Evolutionary conservation across 2,113 vertebrate genomes (phyloP), one percentile per base, ranked within the genome.

Genomic region (Galeopterus variegatus): DNA sequence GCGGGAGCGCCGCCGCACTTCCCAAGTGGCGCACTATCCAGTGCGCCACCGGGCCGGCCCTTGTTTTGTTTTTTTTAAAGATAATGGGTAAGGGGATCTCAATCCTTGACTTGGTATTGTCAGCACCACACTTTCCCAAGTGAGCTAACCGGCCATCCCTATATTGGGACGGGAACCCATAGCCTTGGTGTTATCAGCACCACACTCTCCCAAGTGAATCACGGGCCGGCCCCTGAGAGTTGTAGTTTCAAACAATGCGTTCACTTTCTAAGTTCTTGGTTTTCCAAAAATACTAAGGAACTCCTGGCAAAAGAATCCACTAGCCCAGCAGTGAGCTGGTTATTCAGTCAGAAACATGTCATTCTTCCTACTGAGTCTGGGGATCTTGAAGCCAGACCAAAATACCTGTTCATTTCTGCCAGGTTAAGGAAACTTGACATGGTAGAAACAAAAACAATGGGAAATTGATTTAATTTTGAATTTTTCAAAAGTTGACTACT

Each of bases 241-340:
- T 41, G 41, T 73, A 13, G 26, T 81, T 95, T 62, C 60, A 75
- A 96, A 80, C 54, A 81, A 62, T 72, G 4, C 31, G 45, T 90
- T 92, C 41, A 4, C 96, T 93, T 95, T 90, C 72, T 72, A 10
- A 94, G 26, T 79, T 92, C 79, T 7, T 86, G 33, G 31, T 88
- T 96, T 97, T 96, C 91, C n/a, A 94, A 69, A 95, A 95, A 36
- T 76, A 28, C 60, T 69, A 54, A 80, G 23, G 76, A 28, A 11
- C 3, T 89, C 69, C 69, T 94, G 86, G 92, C 82, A 72, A 60
- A 87, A 76, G 79, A 95, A 77, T 11, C 76, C 62, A n/a, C 58
- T 64, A 91, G 88, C 77, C 73, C 77, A 48, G 50, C 94, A 91
- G 93, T n/a, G 88, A 96, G 52, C 73, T 64, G 70, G 88, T 82